Evolutionary conservation across 2,797 vertebrate genomes (phyloP).

Genomic region (Pygocentrus nattereri): DNA sequence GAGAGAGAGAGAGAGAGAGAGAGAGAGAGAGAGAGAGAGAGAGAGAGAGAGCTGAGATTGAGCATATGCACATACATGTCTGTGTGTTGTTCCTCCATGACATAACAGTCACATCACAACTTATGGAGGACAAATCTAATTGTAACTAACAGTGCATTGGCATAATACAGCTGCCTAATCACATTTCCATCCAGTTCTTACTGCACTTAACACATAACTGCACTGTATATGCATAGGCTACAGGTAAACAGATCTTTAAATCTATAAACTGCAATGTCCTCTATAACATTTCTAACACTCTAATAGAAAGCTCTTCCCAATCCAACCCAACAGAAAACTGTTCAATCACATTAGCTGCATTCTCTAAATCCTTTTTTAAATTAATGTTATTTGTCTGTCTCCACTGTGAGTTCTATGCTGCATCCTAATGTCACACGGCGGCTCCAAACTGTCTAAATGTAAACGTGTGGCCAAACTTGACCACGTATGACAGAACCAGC

Average conservation of each 20-base stretch:
- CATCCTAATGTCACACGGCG: not conserved
- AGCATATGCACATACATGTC: not conserved
- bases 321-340: constrained; percentile 4
- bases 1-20: constrained; percentile 36
- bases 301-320: constrained; percentile 29
- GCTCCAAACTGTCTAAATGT: not conserved
- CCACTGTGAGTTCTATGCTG: not conserved
- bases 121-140: constrained; percentile 54
- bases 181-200: constrained; percentile 33
- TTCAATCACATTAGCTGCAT: not conserved
- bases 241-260: constrained; percentile 42
- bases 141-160: constrained; percentile 48
- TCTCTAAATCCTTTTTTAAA: not conserved
- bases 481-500: not conserved
- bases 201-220: constrained; percentile 40
- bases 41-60: not conserved
- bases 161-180: constrained; percentile 52
- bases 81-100: constrained; percentile 32
- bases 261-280: constrained; percentile 21
- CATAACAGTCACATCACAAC: constrained; percentile 40
- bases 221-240: constrained; percentile 24
- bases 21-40: not conserved
- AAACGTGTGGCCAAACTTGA: not conserved
- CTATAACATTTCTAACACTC: constrained; percentile 17
- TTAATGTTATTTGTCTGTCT: constrained; percentile 6